These are phyloP conservation scores for Anastrepha obliqua DNA, from an alignment of 1,140 invertebrate genomes.

Conservation along the genomic window DNA sequence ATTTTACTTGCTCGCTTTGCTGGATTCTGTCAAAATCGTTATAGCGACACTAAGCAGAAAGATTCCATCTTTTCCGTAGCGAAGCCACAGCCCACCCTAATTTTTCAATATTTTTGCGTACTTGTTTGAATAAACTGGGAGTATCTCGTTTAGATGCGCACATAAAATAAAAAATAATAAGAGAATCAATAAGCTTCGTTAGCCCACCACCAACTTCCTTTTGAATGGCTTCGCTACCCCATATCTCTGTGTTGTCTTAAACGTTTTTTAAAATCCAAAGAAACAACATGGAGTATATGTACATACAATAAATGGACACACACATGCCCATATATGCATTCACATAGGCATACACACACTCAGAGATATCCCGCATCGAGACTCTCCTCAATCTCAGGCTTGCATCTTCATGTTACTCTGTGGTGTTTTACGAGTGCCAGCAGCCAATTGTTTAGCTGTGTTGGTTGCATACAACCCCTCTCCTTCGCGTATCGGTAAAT, in stretches of 20 bases:
- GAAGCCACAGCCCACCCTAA: too few relatives aligned
- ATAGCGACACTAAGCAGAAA: too few relatives aligned
- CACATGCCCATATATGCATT: not conserved
- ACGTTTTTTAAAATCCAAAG: not conserved
- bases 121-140: too few relatives aligned
- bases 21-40: too few relatives aligned
- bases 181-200: not conserved
- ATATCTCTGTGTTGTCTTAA: not conserved
- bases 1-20: too few relatives aligned
- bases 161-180: not conserved
- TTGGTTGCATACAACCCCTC: not conserved
- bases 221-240: not conserved
- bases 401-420: not conserved
- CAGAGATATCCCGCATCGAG: not conserved
- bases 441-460: not conserved
- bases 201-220: not conserved
- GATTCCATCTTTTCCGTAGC: too few relatives aligned
- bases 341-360: not conserved
- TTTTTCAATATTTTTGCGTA: too few relatives aligned
- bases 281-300: not conserved
- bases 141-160: not conserved
- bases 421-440: not conserved
- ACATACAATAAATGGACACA: not conserved
- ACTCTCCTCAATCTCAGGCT: not conserved
- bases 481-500: not conserved